Percentiles rank a stretch among this genome's conserved stretches.
phyloP scores from a whole-genome alignment of 2,797 vertebrate species.

The Pseudochromis fuscus region DNA sequence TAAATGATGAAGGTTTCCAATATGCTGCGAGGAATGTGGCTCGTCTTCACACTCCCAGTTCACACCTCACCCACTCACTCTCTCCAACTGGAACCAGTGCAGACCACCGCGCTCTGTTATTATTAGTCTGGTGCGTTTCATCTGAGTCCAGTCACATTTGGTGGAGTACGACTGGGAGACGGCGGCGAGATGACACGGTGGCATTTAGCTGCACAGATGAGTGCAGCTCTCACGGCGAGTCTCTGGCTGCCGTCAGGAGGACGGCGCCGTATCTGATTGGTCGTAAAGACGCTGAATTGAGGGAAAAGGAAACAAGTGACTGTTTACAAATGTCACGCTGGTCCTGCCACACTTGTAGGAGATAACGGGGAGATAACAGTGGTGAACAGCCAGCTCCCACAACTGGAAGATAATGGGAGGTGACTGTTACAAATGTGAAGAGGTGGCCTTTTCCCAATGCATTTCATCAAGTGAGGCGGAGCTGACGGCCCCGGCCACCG shows the following conservation, averaged over 20 bases:
- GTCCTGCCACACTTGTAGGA: conserved; percentile 69
- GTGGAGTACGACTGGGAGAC: conserved; percentile 29
- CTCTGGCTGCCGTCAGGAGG: conserved; percentile 18
- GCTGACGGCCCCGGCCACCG: conserved; percentile 56
- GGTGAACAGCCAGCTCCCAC: conserved; percentile 54
- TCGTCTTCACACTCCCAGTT: conserved; percentile 70
- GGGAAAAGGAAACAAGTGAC: conserved; percentile 56
- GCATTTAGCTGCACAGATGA: conserved; percentile 58
- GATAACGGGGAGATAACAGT: conserved; percentile 72
- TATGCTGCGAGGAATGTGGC: conserved; percentile 54
- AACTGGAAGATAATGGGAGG: conserved; percentile 74
- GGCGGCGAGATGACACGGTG: conserved; percentile 48
- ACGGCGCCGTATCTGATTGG: conserved; percentile 53
- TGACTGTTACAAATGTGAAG: conserved; percentile 82
- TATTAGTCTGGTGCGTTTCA: conserved; percentile 46
- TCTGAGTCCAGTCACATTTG: conserved; percentile 50
- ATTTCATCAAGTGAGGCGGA: conserved; percentile 70
- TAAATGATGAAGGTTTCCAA: conserved; percentile 66
- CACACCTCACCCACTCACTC: conserved; percentile 65
- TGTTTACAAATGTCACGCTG: conserved; percentile 81
- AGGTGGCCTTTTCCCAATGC: conserved; percentile 80
- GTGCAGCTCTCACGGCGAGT: neutral
- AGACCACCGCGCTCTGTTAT: conserved; percentile 33
- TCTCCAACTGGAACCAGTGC: conserved; percentile 47
- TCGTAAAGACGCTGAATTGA: conserved; percentile 44